Base-by-base conservation (phyloP, 1,140 invertebrate species). In the Solen grandis region DNA sequence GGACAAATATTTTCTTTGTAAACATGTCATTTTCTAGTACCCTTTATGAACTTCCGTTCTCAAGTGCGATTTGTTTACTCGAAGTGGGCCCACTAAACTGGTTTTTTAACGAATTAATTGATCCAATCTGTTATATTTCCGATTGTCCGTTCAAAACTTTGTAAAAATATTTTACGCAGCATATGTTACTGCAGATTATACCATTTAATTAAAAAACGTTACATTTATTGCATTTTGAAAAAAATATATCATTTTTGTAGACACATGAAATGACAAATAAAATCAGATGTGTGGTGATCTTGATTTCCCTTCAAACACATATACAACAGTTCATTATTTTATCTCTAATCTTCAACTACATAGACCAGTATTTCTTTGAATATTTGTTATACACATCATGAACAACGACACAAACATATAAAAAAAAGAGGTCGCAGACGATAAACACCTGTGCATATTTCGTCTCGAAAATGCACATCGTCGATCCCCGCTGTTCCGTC, bases 1-100 rank as follows among this genome's bases (percentile, higher is more conserved):
- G 66, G 68, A 55, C 73, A 77, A 82, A 82, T 82, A 82, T 82
- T 82, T 63, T 82, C 73, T 70, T n/a, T 62, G 81, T 82, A 82
- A 82, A 82, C 81, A 82, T 82, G 81, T 62, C 81, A 82, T 25
- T 38, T 31, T 55, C 36, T 35, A 33, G 41, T 25, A 76, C 81
- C 59, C 72, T 59, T 54, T 63, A 54, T 65, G 66, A 70, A 70
- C 74, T 82, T 77, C 81, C 66, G 73, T 55, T 63, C 65, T 29
- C 2, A 41, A 50, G 29, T 50, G 14, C 29, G 27, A 50, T 65
- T 55, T 73, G 31, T 76, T 77, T 76, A 70, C 66, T 54, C 35
- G 55, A 19, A 22, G 72, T 31, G 50, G 35, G 25, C 52, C 25
- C 31, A 60, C 27, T 41, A 50, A 38, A 63, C 52, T 29, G 16